Evolutionary conservation across 2,113 vertebrate species (phyloP), one percentile per base, ranked within the genome.

Genomic region (Rhadina sibilatrix): DNA sequence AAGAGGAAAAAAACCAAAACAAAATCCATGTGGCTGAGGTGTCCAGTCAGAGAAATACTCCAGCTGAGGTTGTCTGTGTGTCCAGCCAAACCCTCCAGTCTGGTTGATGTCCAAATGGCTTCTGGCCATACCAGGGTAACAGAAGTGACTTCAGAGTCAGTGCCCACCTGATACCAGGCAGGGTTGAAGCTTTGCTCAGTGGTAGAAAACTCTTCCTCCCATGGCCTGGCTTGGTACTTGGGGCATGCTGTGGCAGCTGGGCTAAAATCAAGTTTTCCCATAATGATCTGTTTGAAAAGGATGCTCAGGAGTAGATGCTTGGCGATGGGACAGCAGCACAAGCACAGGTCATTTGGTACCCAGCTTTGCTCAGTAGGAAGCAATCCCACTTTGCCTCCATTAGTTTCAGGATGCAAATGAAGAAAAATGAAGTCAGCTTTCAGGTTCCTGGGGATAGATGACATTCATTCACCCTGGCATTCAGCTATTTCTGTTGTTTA

Each of bases 401-500:
- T 52, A 15, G 23, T 40, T 92, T 76, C 24, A n/a, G 60, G 60
- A 74, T 38, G 42, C 44, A 59, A 94, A 93, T 59, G 8, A 78
- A 72, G 59, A 23, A 69, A 76, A 86, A 38, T 47, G 27, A 86
- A 72, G 23, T n/a, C 18, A 9, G 30, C 50, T 85, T 69, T 53
- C 69, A 50, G 40, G 68, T 87, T 91, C 16, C 56, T 63, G 52
- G 47, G 40, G 72, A 21, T 2, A 14, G 61, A 50, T 69, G 69
- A 6, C 56, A 59, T 54, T 74, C 44, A 40, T 33, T 83, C 64
- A 53, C 27, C 18, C 69, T 81, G 83, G 44, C 46, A 77, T 70
- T 89, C 40, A 80, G 71, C 54, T 69, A 2, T 53, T 80, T 30
- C 81, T 81, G 37, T 78, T 97, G 94, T 96, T 97, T 96, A 96